Evolutionary conservation across 2,113 vertebrate species (phyloP).

Genomic region (Ginglymostoma cirratum): DNA sequence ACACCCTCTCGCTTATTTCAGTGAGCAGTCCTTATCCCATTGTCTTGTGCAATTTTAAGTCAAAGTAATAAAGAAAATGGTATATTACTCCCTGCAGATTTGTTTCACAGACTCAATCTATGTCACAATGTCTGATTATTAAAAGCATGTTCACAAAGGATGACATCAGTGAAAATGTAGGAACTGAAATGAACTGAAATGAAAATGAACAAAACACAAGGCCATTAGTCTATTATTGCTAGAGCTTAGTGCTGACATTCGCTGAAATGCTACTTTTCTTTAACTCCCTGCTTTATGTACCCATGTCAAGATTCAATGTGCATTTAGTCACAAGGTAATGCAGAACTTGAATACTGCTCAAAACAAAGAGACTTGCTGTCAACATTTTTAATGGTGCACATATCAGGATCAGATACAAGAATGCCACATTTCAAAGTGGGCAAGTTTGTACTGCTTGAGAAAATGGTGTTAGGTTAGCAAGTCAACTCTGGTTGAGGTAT

Average conservation of each 20-base stretch:
- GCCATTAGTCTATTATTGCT: neutral
- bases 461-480: too few relatives aligned
- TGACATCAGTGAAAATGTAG: neutral
- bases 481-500: too few relatives aligned
- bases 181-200: too few relatives aligned
- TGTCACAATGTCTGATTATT: neutral
- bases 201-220: neutral
- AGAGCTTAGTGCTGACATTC: neutral
- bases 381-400: too few relatives aligned
- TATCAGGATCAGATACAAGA: too few relatives aligned
- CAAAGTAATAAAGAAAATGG: neutral
- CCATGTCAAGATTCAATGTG: neutral
- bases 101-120: neutral
- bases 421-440: too few relatives aligned
- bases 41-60: neutral
- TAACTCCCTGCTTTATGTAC: neutral
- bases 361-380: too few relatives aligned
- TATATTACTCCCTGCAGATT: neutral
- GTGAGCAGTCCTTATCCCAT: neutral
- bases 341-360: too few relatives aligned
- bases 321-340: neutral
- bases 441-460: too few relatives aligned
- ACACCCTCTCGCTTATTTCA: neutral
- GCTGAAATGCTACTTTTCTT: neutral
- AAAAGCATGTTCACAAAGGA: neutral